phyloP scores from a whole-genome alignment of 2,888 invertebrate genomes.

The Ferrisia virgata region DNA sequence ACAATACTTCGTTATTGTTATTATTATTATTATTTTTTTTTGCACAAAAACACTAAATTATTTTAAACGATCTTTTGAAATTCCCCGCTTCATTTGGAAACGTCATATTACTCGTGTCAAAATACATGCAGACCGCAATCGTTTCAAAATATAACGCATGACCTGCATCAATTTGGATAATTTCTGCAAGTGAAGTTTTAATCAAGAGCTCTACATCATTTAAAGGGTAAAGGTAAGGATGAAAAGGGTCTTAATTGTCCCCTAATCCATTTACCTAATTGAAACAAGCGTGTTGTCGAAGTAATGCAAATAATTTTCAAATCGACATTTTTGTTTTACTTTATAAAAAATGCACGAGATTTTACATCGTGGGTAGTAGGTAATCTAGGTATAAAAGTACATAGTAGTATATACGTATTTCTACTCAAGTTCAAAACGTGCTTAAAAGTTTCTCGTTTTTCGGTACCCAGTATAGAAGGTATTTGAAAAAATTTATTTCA shows the following conservation, averaged over 20 bases:
- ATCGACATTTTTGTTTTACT: neutral
- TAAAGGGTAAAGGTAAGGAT: neutral
- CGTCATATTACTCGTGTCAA: neutral
- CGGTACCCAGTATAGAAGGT: neutral
- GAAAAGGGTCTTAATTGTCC: neutral
- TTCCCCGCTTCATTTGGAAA: too few relatives aligned
- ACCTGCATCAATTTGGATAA: neutral
- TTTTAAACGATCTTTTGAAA: too few relatives aligned
- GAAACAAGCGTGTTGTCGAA: neutral
- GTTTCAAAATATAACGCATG: neutral
- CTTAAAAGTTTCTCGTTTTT: constrained; percentile 9
- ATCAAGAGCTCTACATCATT: neutral
- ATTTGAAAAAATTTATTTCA: neutral
- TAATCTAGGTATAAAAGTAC: too few relatives aligned
- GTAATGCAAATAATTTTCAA: neutral
- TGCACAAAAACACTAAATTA: too few relatives aligned
- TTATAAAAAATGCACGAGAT: neutral
- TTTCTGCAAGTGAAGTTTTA: neutral
- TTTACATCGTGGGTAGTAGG: too few relatives aligned
- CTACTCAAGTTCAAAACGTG: neutral
- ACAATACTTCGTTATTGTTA: too few relatives aligned
- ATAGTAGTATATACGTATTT: too few relatives aligned
- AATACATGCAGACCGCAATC: neutral
- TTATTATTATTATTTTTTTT: too few relatives aligned
- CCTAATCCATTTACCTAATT: neutral